Percentiles rank a stretch among this genome's conserved stretches.
These are phyloP conservation scores for Plumapathes pennacea DNA, from an alignment of 92 coral and sea anemone genomes.

Conservation along the genomic window DNA sequence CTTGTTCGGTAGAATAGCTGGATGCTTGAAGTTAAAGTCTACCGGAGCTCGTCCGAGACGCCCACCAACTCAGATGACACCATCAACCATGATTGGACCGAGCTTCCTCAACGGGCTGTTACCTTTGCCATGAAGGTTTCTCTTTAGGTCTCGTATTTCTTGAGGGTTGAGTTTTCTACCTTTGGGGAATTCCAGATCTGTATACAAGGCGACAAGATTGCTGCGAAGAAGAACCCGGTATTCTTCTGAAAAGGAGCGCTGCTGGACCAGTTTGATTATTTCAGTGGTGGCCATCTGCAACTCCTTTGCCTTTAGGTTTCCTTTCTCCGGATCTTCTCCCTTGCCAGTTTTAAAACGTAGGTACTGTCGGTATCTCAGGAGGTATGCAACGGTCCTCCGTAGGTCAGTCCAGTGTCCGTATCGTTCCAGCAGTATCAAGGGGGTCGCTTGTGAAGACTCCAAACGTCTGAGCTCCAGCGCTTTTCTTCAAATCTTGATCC, in stretches of 20 bases:
- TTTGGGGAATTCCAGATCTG: neutral
- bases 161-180: too few relatives aligned
- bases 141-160: too few relatives aligned
- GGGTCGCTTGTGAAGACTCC: neutral
- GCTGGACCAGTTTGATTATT: neutral
- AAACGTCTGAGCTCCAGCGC: neutral
- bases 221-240: too few relatives aligned
- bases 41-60: slow-evolving; percentile 8
- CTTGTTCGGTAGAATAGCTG: slow-evolving; percentile 12
- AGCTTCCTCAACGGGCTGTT: slow-evolving; percentile 25
- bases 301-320: slow-evolving; percentile 19
- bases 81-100: slow-evolving; percentile 35
- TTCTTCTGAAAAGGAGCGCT: slow-evolving; percentile 2
- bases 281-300: neutral
- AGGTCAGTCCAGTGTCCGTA: slow-evolving; percentile 18
- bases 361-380: slow-evolving; percentile 7
- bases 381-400: slow-evolving; percentile 27
- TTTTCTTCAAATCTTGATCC: slow-evolving; percentile 14
- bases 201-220: neutral
- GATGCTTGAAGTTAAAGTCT: slow-evolving; percentile 15
- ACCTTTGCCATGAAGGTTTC: too few relatives aligned
- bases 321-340: neutral
- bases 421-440: slow-evolving; percentile 1
- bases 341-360: neutral
- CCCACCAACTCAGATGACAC: slow-evolving; percentile 26